A percentile compares a stretch with the other conserved stretches of the same genome.
These are phyloP conservation scores for Muscicapa comitata DNA, from an alignment of 2,797 vertebrate genomes.

Conservation along the genomic window DNA sequence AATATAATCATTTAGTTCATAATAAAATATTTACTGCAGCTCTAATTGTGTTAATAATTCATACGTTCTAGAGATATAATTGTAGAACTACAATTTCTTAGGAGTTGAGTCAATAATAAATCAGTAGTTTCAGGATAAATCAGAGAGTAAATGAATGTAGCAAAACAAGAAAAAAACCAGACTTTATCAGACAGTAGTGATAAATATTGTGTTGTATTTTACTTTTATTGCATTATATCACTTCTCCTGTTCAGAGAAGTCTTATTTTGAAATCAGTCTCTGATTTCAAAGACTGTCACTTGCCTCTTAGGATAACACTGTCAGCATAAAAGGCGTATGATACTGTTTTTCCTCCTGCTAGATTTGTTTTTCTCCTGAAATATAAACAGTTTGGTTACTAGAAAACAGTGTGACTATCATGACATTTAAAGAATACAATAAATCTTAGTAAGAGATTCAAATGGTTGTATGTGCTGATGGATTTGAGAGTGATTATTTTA, in stretches of 20 bases:
- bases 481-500: not conserved
- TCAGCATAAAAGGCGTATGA: not conserved
- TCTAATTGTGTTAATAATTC: not conserved
- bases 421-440: not conserved
- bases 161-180: not conserved
- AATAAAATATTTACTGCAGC: not conserved
- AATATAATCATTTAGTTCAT: not conserved
- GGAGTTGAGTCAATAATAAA: not conserved
- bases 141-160: not conserved
- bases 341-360: not conserved
- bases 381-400: not conserved
- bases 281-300: not conserved
- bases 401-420: not conserved
- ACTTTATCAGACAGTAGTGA: not conserved
- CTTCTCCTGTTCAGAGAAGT: not conserved
- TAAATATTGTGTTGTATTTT: not conserved
- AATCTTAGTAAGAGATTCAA: not conserved
- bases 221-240: not conserved
- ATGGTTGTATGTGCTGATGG: not conserved
- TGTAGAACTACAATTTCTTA: not conserved
- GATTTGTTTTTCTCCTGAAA: slow-evolving; percentile 13
- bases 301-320: not conserved
- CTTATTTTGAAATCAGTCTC: not conserved
- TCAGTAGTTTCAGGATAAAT: not conserved
- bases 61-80: not conserved